Conservation (phyloP, 2,113 vertebrate genomes). For the Anoura caudifer region DNA sequence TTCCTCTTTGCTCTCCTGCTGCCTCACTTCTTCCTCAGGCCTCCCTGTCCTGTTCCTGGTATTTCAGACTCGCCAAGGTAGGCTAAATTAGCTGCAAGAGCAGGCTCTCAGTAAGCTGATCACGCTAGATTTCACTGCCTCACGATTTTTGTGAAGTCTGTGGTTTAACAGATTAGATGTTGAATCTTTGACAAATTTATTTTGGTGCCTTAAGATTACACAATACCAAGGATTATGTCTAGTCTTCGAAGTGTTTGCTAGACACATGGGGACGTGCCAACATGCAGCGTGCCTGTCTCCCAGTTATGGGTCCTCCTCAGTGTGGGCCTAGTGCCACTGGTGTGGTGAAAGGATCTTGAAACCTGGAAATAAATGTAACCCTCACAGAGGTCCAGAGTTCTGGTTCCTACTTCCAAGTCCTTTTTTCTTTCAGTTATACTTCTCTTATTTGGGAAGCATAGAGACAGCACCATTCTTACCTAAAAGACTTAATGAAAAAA, state of each 20-base stretch:
- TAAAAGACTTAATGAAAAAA: not conserved
- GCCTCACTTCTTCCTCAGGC: not conserved
- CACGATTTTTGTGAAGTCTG: not conserved
- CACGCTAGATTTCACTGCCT: not conserved
- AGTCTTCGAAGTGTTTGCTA: not conserved
- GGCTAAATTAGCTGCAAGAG: not conserved
- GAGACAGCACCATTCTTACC: not conserved
- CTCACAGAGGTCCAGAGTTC: not conserved
- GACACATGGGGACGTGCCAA: not conserved
- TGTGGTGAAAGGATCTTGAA: not conserved
- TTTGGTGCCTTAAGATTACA: not conserved
- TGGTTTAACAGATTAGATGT: not conserved
- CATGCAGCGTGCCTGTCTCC: fast-evolving
- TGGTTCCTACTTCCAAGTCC: not conserved
- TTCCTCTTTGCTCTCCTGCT: not conserved
- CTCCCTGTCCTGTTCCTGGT: not conserved
- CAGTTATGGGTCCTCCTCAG: not conserved
- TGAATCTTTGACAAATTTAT: not conserved
- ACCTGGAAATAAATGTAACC: not conserved
- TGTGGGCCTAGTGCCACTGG: not conserved
- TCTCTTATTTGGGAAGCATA: not conserved
- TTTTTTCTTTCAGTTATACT: constrained; percentile 1
- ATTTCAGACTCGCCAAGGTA: not conserved
- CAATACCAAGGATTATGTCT: not conserved
- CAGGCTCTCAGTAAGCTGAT: not conserved